Evolutionary conservation across 2,797 vertebrate genomes (phyloP), one percentile per base, ranked within the genome.

Genomic region (Chromobotia macracanthus): DNA sequence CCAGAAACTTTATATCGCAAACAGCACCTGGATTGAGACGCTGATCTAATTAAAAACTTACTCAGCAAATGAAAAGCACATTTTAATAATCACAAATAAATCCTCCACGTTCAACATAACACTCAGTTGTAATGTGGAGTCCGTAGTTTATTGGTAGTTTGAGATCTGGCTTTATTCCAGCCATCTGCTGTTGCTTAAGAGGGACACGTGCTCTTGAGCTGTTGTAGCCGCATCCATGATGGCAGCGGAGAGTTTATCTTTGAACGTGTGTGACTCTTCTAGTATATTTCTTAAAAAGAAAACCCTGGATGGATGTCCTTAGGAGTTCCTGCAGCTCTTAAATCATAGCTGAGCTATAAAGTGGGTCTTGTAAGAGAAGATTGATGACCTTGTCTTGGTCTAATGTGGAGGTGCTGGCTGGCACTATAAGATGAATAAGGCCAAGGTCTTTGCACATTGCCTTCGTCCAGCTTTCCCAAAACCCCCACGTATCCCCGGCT

Each of bases 141-240:
- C n/a, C 85, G 90, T 89, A 91, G 92, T 93, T 90, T 89, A 80
- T 87, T 85, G 86, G 87, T 69, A 88, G 84, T 87, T 90, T 84
- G 86, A 85, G 87, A 80, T 86, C 87, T 92, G 92, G 92, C 92
- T 89, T 77, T 23, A 53, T 89, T 90, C 89, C 88, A 89, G 90
- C 93, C 93, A 94, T 94, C 93, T 94, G 93, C 90, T 90, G 90
- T 46, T 64, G 64, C 53, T 58, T 86, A 60, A 51, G 56, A 16
- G n/a, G 11, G 21, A 61, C 23, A 3, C 25, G 58, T 31, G 65
- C 53, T 18, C 51, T 46, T 12, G 12, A 53, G 5, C 61, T 75
- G 46, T 18, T 21, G 61, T 65, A 53, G 55, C 23, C 63, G 58
- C 58, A 56, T 28, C 5, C 23, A 10, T 28, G 6, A 41, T 21